These are phyloP conservation scores for Malacoctenus gilli DNA, from an alignment of 2,797 vertebrate genomes.

Conservation along the genomic window DNA sequence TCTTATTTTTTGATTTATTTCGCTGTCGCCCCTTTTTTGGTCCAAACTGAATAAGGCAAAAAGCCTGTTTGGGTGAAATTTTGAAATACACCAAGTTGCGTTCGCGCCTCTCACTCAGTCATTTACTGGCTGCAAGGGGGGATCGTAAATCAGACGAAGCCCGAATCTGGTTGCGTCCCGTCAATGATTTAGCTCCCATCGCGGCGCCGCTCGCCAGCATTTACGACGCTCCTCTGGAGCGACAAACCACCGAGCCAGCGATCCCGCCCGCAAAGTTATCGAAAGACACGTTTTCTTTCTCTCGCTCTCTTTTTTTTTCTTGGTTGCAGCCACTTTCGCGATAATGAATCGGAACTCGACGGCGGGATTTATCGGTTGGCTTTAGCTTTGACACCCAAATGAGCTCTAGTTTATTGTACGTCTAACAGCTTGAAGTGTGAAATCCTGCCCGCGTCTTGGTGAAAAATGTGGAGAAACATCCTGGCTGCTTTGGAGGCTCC, in stretches of 20 bases:
- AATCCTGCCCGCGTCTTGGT: constrained; percentile 24
- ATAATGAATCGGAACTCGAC: constrained; percentile 28
- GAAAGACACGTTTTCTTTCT: constrained; percentile 20
- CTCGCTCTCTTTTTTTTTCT: too few relatives aligned
- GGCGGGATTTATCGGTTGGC: constrained; percentile 27
- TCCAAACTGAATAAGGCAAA: not conserved
- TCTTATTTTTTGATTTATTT: not conserved
- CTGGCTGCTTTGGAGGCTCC: constrained; percentile 22
- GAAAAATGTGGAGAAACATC: not conserved
- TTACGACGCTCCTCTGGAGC: constrained; percentile 1
- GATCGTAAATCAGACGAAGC: not conserved
- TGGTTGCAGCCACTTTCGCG: constrained; percentile 17
- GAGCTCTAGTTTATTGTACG: constrained; percentile 35
- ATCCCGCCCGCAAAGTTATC: constrained; percentile 22
- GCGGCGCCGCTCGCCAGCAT: constrained; percentile 4
- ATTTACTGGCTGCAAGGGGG: not conserved
- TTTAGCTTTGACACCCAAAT: constrained; percentile 42
- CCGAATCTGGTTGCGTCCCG: constrained; percentile 3
- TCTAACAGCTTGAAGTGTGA: constrained; percentile 40
- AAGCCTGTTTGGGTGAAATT: not conserved
- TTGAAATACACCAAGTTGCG: not conserved
- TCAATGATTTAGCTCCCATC: constrained; percentile 2
- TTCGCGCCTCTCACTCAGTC: not conserved
- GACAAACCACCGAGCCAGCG: constrained; percentile 6
- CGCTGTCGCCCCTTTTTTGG: not conserved